Evolutionary conservation across 2,113 vertebrate genomes (phyloP), one percentile per base, ranked within the genome.

Genomic region (Mobula hypostoma): DNA sequence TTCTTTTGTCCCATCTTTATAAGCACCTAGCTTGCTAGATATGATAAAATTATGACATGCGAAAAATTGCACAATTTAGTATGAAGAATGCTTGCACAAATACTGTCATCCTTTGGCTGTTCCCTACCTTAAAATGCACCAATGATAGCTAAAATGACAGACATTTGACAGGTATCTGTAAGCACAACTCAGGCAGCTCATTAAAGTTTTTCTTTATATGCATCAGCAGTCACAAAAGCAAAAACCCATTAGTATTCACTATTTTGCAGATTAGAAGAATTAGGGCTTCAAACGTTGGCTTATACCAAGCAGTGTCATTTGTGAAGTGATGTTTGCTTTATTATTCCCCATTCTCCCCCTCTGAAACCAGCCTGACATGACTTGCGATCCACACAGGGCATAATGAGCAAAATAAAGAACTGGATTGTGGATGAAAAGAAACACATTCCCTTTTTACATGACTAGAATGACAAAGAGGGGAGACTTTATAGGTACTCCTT

Each of bases 231-330:
- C 97, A 97, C 97, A 98, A 98, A 97, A 97, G 97, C 97, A 97
- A 97, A 97, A 97, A 96, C 96, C 96, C 97, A 98, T 99, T 98
- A 98, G 97, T 97, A 98, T 98, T 98, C 98, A 98, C 97, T 98
- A 97, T 98, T 97, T 97, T 97, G 97, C 97, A 97, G 96, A 97
- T 98, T 97, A 98, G 97, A 98, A 98, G 97, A 98, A 98, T 97
- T 97, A 98, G 96, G 97, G 97, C 97, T 97, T 98, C 97, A 97
- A 97, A 98, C 97, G 96, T 97, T 97, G 97, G 97, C 97, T 97
- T 97, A 97, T 96, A 97, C 96, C 97, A 97, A 97, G 97, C 97
- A 97, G 97, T 97, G 97, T 98, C 97, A 97, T 97, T 97, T 96
- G 96, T 97, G 96, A 97, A 97, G 97, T 97, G 96, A 97, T 97